Percentiles rank a stretch among this genome's conserved stretches.
Evolutionary conservation across 2,797 vertebrate species (phyloP).

Genomic region (Champsocephalus gunnari): DNA sequence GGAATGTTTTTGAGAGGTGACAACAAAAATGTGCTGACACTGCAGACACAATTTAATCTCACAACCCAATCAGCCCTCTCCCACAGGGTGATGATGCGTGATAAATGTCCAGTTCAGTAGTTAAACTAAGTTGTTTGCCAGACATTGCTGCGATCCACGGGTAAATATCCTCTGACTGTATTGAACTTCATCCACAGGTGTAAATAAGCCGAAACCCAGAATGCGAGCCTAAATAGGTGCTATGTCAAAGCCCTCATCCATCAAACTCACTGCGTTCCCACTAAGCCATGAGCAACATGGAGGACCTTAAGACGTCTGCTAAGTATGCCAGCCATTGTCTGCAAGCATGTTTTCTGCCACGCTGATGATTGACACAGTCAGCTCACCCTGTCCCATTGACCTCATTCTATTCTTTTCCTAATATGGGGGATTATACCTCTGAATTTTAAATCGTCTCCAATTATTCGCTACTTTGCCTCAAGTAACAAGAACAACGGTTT

Average conservation of each 20-base stretch:
- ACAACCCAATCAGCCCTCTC: constrained; percentile 46
- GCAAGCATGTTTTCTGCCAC: constrained; percentile 76
- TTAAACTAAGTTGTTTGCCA: constrained; percentile 29
- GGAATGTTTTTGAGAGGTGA: constrained; percentile 43
- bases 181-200: constrained; percentile 53
- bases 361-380: constrained; percentile 82
- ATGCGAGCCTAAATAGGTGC: constrained; percentile 46
- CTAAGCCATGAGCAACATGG: constrained; percentile 63
- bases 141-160: constrained; percentile 25
- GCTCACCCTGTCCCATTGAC: constrained; percentile 81
- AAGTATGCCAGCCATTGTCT: constrained; percentile 83
- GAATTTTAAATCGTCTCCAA: constrained; percentile 60
- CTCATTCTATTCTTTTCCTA: constrained; percentile 64
- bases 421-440: constrained; percentile 61
- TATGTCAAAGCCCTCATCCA: constrained; percentile 59
- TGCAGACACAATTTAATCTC: constrained; percentile 35
- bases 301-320: constrained; percentile 73
- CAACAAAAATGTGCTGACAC: constrained; percentile 43
- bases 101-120: constrained; percentile 42
- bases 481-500: constrained; percentile 41
- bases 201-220: constrained; percentile 56
- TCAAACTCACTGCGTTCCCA: constrained; percentile 61
- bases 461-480: constrained; percentile 58
- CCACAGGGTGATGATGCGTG: constrained; percentile 26
- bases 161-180: constrained; percentile 40